A percentile compares a stretch with the other conserved stretches of the same genome.
These are phyloP conservation scores for Epinephelus malabaricus DNA, from an alignment of 2,797 vertebrate genomes.

Conservation along the genomic window DNA sequence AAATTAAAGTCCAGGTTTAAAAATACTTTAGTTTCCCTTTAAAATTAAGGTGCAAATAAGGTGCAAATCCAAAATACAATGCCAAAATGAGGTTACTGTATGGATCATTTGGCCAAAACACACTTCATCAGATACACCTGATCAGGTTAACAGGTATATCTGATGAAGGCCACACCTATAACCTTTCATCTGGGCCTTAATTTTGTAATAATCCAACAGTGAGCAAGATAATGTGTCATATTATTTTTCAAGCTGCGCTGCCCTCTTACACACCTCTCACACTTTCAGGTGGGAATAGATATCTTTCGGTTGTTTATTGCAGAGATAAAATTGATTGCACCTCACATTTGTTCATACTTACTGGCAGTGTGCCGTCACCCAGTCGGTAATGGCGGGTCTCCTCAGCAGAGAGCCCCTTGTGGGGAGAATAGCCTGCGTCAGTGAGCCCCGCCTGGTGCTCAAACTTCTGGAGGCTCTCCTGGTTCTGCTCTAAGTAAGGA, in stretches of 20 bases:
- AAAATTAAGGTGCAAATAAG: too few species aligned
- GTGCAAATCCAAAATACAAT: too few species aligned
- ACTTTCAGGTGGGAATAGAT: neutral
- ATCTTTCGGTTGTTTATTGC: neutral
- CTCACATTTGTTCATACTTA: slow-evolving; percentile 80
- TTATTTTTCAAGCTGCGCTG: neutral
- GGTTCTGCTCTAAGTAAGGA: slow-evolving; percentile 89
- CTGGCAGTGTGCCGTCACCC: slow-evolving; percentile 89
- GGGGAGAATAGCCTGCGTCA: slow-evolving; percentile 92
- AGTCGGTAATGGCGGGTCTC: slow-evolving; percentile 92
- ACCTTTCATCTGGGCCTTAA: neutral
- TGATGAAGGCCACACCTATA: neutral
- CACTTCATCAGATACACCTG: neutral
- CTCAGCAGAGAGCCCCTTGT: slow-evolving; percentile 94
- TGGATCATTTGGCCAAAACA: neutral
- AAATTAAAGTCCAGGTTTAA: too few species aligned
- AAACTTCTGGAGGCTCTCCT: slow-evolving; percentile 95
- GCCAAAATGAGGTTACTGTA: too few species aligned
- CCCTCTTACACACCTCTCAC: neutral
- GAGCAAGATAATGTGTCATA: neutral
- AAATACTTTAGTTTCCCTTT: too few species aligned
- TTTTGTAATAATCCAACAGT: neutral
- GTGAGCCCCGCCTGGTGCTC: slow-evolving; percentile 95
- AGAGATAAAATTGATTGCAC: neutral
- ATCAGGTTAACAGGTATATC: neutral